Base-by-base conservation (phyloP, 1,140 invertebrate species). In the Saxidomus purpurata region DNA sequence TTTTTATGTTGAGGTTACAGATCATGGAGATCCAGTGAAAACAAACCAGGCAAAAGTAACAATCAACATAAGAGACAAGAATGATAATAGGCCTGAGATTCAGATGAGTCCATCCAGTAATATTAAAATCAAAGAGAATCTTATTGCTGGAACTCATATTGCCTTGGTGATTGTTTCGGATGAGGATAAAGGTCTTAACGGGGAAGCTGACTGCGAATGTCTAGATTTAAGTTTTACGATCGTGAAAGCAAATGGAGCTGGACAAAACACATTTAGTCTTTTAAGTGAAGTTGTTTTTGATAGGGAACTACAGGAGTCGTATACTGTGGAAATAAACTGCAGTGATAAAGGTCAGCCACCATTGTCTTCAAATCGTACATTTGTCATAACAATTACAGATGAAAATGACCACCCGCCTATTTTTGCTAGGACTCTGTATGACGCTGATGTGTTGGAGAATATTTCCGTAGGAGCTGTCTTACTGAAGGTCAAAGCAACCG, bases 121-220 rank as follows among this genome's bases (percentile, higher is more conserved):
- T 31, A 92, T 92, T 31, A 87, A 86, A 36, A 90, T 94, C 15
- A 85, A 85, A 1, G 94, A 94, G 79, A 90, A 92, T 77, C 90
- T 90, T 1, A 71, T 89, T 17, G 87, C 92, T 0, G 92, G 90
- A 6, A 93, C 91, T 22, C 92, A 93, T 88, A 92, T 95, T 17
- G 95, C 94, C 2, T 92, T 95, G 77, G 90, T 95, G 36, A 86
- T 91, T 34, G 94, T 95, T 8, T 67, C 85, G 0, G 95, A 96
- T 89, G 79, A 67, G 6, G 95, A 96, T 85, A 90, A 61, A 40
- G 95, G 94, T 0, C 36, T 83, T 3, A 95, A 95, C 89, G 93
- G 91, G n/a, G 74, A 93, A 17, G 92, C 94, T 15, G 71, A 69
- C 15, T 96, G 95, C 63, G 74, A 86, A 38, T 83, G 63, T 77